Evolutionary conservation across 1,140 invertebrate genomes (phyloP), one percentile per base, ranked within the genome.

Genomic region (Solenopsis invicta): DNA sequence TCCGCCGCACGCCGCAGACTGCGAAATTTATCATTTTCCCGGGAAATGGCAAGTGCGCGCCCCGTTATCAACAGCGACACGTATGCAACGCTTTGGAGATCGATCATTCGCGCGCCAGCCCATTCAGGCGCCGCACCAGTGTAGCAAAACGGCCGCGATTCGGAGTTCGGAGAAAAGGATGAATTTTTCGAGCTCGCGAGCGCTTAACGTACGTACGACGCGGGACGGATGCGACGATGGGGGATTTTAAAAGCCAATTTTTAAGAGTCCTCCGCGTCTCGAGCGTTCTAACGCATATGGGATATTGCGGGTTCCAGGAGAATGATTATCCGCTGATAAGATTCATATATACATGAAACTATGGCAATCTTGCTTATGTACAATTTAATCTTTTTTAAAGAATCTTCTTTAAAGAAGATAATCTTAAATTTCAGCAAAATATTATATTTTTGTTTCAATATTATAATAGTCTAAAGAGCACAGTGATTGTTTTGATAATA

Each of bases 21-120:
- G 76, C 59, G 10, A 78, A 66, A 78, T 78, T 78, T 78, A 48
- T 78, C 76, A 78, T 78, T 67, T 66, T 78, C 24, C 24, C 13
- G 76, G 29, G n/a, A 66, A 78, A 78, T 78, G 45, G 41, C 37
- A 76, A 64, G 18, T 66, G 37, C 8, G 18, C 52, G 37, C 41
- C 4, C 16, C 12, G 48, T 52, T 74, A 74, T 75, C 72, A n/a
- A 37, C 52, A 34, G 34, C 3, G 34, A 54, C 48, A 54, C 69
- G 13, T 34, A 74, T 54, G 50, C 71, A 76, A 76, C 37, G 21
- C 54, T 5, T n/a, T 13, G 18, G 8, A 16, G 37, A 61, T 76
- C 74, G 37, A 76, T 76, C 37, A 45, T 76, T 62, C 34, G 4
- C 34, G 4, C 37, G 21, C 2, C 24, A 52, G 50, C 69, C 69